phyloP scores from a whole-genome alignment of 2,113 vertebrate genomes.

The Buteo buteo region DNA sequence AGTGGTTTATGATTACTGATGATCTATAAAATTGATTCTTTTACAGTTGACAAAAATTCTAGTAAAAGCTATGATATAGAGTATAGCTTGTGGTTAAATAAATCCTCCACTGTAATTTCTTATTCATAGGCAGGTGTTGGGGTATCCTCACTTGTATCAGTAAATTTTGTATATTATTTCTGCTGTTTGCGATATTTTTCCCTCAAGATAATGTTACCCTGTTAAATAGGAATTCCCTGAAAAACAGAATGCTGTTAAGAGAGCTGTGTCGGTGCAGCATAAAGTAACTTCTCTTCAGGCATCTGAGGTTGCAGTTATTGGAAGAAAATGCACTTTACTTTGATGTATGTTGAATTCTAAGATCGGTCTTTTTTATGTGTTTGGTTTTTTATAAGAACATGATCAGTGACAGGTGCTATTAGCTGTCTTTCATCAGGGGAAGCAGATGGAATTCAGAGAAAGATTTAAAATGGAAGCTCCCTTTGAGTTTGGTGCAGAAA shows the following conservation, averaged over 20 bases:
- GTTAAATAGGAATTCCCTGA: conserved; percentile 76
- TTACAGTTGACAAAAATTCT: not conserved
- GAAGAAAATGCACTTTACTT: conserved; percentile 75
- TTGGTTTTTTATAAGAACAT: not conserved
- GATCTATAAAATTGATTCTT: not conserved
- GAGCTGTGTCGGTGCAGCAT: conserved; percentile 73
- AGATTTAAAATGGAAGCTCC: conserved; percentile 69
- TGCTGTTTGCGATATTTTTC: not conserved
- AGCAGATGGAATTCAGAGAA: conserved; percentile 79
- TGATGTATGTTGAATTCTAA: conserved; percentile 55
- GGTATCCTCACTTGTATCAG: not conserved
- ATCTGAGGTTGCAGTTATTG: conserved; percentile 72
- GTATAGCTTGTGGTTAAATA: not conserved
- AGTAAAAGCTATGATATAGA: not conserved
- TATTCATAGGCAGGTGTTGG: not conserved
- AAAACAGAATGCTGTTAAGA: conserved; percentile 78
- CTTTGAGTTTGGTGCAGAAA: conserved; percentile 67
- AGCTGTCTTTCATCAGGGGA: conserved; percentile 61
- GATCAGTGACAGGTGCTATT: not conserved
- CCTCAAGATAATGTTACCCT: not conserved
- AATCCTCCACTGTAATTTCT: not conserved
- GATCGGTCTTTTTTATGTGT: not conserved
- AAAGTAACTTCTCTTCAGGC: conserved; percentile 78
- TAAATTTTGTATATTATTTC: no score
- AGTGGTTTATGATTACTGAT: not conserved